Conservation (phyloP, 2,888 invertebrate species). For the Pammene fasciana region DNA sequence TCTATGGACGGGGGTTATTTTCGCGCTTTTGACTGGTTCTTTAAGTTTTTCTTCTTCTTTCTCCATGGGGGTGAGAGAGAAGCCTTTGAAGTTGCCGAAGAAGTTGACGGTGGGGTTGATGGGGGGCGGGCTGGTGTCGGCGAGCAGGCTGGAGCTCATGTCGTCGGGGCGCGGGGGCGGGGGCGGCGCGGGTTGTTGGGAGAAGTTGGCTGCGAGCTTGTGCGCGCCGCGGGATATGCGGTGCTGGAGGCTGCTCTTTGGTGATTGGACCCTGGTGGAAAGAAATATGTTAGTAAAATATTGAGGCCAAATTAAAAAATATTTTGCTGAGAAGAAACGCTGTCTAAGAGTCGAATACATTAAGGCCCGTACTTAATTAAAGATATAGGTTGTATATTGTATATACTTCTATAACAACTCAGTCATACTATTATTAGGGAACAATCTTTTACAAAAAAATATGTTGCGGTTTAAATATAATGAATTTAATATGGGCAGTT, state of each 20-base stretch:
- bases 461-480: too few species aligned
- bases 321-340: too few species aligned
- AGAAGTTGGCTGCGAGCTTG: slow-evolving; percentile 77
- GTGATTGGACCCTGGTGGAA: slow-evolving; percentile 68
- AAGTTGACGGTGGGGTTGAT: slow-evolving; percentile 84
- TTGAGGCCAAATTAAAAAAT: too few species aligned
- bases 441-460: too few species aligned
- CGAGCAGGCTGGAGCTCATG: slow-evolving; percentile 87
- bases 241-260: slow-evolving; percentile 74
- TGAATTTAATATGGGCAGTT: too few species aligned
- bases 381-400: too few species aligned
- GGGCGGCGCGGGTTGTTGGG: slow-evolving; percentile 65
- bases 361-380: too few species aligned
- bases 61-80: slow-evolving; percentile 88
- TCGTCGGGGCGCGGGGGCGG: slow-evolving; percentile 85
- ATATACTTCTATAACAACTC: too few species aligned
- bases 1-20: slow-evolving; percentile 79
- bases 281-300: background rate
- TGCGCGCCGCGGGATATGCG: slow-evolving; percentile 75
- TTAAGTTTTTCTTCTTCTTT: slow-evolving; percentile 55
- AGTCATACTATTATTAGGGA: too few species aligned
- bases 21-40: slow-evolving; percentile 74
- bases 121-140: slow-evolving; percentile 72
- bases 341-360: too few species aligned
- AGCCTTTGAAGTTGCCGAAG: slow-evolving; percentile 94